Evolutionary conservation across 2,888 invertebrate genomes (phyloP).

Genomic region (Sarcophaga rosellei): DNA sequence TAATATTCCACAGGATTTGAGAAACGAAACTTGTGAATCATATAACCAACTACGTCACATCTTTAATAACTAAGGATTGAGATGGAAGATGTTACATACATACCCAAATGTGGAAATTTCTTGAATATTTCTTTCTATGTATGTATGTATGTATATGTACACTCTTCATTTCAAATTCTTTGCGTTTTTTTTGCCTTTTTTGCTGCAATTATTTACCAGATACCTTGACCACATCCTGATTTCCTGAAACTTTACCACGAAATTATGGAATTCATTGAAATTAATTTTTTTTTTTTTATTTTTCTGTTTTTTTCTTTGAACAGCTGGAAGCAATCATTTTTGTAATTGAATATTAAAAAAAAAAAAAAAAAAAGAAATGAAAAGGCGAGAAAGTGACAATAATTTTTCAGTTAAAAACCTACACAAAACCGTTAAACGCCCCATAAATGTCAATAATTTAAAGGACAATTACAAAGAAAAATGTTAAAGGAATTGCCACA

Average conservation of each 20-base stretch:
- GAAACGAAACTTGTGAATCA: no score
- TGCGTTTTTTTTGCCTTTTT: neutral
- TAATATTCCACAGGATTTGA: no score
- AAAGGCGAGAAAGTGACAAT: neutral
- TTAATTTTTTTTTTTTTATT: neutral
- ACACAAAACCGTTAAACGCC: constrained; percentile 41
- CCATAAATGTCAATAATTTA: constrained; percentile 52
- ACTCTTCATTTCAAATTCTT: neutral
- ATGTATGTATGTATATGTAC: neutral
- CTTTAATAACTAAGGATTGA: no score
- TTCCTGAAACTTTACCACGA: neutral
- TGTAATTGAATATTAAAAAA: neutral
- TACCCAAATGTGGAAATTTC: no score
- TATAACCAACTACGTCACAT: no score
- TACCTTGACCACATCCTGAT: constrained; percentile 9
- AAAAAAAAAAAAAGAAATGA: neutral
- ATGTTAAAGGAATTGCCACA: no score
- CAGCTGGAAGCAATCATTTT: constrained; percentile 42
- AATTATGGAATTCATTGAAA: neutral
- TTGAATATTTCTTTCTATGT: no score
- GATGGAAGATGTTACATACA: no score
- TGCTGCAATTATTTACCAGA: neutral
- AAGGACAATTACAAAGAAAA: constrained; percentile 32
- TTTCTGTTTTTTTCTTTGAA: neutral
- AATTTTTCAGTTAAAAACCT: constrained; percentile 11